Evolutionary conservation across 2,888 invertebrate species (phyloP), one percentile per base, ranked within the genome.

Genomic region (Priocnemis perturbator): DNA sequence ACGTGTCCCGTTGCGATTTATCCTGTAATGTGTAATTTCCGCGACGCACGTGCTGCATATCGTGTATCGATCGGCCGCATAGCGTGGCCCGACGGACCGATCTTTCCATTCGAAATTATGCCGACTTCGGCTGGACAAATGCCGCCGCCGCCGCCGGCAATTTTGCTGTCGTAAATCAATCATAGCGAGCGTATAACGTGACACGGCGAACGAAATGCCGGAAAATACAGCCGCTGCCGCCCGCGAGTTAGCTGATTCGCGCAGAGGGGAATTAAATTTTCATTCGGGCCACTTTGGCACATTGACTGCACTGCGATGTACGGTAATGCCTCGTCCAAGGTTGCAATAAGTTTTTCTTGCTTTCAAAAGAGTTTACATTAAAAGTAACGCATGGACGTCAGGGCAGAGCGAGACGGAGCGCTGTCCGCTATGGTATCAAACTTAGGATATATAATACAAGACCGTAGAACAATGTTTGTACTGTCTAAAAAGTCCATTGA

Each of bases 191-290:
- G 62, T 55, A 44, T 62, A 62, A 62, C 50, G 55, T 62, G 62
- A 62, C 62, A 55, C 53, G 62, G 14, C 55, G 48, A 52, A 37
- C 48, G 60, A 61, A 61, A 50, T 37, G 20, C 14, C 37, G 52
- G 37, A 30, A 61, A 61, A 61, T 52, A 17, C 60, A 37, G 37
- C 37, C 37, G 11, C n/a, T n/a, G n/a, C n/a, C 7, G 37, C 37
- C 11, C 30, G 60, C 26, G 60, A 52, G 48, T 52, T 37, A 37
- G 44, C 60, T 61, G 60, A 61, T 61, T 61, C 48, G 45, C 48
- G 60, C 60, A 17, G 60, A 50, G 50, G 50, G 50, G 52, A 61
- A 61, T 61, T 50, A 61, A 61, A 61, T 61, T 61, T 61, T 61
- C 23, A 52, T 45, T 26, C 20, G 52, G 52, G 23, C 60, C 15